Base-by-base conservation (phyloP, 35 echinoderm and acorn worm genomes). In the Holothuria glaberrima region DNA sequence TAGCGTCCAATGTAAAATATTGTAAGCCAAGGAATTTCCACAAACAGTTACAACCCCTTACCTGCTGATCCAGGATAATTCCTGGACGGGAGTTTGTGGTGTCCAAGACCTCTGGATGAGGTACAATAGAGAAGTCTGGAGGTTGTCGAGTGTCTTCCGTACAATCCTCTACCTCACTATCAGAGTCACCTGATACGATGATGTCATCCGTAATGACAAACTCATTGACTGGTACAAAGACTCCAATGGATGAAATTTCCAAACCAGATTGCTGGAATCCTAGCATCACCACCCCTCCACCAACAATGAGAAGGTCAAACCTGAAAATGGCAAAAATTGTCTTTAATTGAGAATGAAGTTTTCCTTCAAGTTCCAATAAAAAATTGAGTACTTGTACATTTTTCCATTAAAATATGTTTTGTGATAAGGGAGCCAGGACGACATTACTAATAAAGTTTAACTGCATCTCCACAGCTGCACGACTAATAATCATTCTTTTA, bases 271-370 rank as follows among this genome's bases (percentile, higher is more conserved):
- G 77, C 30, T 85, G 68, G 71, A 99, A 94, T 57, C 82, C 61
- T 12, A 99, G 93, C 19, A 69, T 56, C 48, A 99, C 83, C 25
- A 86, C 71, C 7, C 91, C 91, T 30, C 97, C 91, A 65, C 97
- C 96, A 34, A 48, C 35, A 14, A 99, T 89, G 31, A 99, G 59
- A 63, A 99, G 66, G 71, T 99, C 97, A 89, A 93, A 99, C 94
- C 97, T 99, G 30, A 54, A 54, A 54, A 54, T 54, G 50, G 16
- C 44, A 46, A 54, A 54, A 54, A 54, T 54, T 54, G 12, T 54
- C 16, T 54, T 54, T 14, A 12, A 54, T 14, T 54, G 16, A 54
- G 50, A 54, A 54, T 5, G 4, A 17, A 54, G 5, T 9, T 54
- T 41, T 41, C 36, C 2, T 41, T 41, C 7, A 41, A 41, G 36